Evolutionary conservation across 2,113 vertebrate species (phyloP).

Genomic region (Cricetomys ansorgei): DNA sequence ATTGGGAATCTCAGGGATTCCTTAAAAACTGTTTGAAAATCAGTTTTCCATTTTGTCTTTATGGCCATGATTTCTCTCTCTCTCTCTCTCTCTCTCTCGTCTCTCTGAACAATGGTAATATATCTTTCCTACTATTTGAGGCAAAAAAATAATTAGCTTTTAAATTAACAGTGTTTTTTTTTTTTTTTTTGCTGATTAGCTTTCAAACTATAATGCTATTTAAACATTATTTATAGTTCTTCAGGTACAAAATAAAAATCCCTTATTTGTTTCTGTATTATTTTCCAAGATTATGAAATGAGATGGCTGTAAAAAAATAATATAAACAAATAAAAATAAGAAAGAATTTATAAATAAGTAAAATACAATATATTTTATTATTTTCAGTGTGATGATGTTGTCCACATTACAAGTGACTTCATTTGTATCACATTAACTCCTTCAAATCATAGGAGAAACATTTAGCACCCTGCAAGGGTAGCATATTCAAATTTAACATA

Average conservation of each 20-base stretch:
- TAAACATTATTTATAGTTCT: slow-evolving; percentile 58
- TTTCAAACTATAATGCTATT: slow-evolving; percentile 19
- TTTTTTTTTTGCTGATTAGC: slow-evolving; percentile 41
- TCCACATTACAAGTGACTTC: neutral
- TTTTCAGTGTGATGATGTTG: neutral
- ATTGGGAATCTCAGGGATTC: neutral
- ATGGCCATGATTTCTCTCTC: neutral
- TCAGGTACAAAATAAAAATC: slow-evolving; percentile 40
- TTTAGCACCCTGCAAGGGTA: slow-evolving; percentile 1
- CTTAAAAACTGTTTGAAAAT: neutral
- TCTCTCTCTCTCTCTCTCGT: no score
- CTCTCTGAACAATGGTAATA: neutral
- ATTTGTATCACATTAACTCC: neutral
- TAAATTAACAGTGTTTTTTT: slow-evolving; percentile 28
- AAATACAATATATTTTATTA: no score
- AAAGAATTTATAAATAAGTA: no score
- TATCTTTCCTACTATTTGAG: slow-evolving; percentile 8
- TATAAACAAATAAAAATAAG: no score
- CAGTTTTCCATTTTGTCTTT: neutral
- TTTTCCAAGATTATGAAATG: slow-evolving; percentile 9
- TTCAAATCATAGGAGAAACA: slow-evolving; percentile 16
- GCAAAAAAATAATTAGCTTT: slow-evolving; percentile 42
- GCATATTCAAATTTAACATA: neutral
- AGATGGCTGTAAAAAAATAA: no score
- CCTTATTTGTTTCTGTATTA: slow-evolving; percentile 24